Evolutionary conservation across 1,140 invertebrate genomes (phyloP).

Genomic region (Cyclina sinensis): DNA sequence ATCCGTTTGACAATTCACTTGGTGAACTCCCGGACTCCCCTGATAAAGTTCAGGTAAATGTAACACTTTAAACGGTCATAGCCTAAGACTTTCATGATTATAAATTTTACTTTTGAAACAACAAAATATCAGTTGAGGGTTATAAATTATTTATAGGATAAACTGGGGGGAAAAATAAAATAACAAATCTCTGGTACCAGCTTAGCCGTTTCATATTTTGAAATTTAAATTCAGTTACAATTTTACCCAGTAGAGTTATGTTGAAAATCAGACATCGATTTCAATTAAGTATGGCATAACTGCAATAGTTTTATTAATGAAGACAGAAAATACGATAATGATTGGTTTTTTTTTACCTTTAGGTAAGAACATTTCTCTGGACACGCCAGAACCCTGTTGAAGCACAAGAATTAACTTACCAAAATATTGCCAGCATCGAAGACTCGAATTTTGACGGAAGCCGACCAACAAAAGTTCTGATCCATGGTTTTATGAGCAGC

Average conservation of each 20-base stretch:
- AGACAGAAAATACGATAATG: background rate
- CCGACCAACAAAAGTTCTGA: constrained; percentile 67
- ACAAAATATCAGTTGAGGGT: no score
- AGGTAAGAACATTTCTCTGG: constrained; percentile 83
- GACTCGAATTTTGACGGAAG: constrained; percentile 60
- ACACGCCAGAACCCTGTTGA: constrained; percentile 83
- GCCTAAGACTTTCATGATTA: no score
- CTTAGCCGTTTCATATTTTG: no score
- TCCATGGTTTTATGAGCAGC: constrained; percentile 73
- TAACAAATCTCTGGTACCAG: no score
- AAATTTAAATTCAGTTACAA: background rate
- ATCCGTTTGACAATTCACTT: constrained; percentile 87
- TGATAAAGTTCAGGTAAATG: constrained; percentile 91
- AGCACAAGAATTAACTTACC: constrained; percentile 56
- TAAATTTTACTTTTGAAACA: no score
- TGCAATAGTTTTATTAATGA: background rate
- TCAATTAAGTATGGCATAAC: background rate
- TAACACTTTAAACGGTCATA: no score
- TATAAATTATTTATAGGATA: no score
- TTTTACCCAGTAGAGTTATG: background rate
- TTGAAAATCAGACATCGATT: no score
- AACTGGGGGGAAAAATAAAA: no score
- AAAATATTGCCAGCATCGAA: constrained; percentile 38
- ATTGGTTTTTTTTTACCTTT: background rate
- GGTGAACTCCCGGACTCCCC: constrained; percentile 95